Evolutionary conservation across 2,113 vertebrate genomes (phyloP).

Genomic region (Isichthys henryi): DNA sequence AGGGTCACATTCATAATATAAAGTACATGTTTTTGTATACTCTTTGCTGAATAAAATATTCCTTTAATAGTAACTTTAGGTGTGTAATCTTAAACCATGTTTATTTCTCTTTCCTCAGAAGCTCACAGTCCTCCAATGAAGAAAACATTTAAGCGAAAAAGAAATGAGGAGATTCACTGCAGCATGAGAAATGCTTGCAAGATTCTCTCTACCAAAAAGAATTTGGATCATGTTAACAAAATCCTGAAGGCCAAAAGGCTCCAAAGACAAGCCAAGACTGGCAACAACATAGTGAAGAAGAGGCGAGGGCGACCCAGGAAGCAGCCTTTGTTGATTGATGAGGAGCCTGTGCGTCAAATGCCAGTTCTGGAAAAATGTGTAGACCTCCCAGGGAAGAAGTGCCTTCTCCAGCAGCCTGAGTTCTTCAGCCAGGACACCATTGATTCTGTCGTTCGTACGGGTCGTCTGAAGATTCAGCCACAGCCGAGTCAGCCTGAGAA

Average conservation of each 20-base stretch:
- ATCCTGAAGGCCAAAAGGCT: constrained; percentile 97
- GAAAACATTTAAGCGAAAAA: constrained; percentile 77
- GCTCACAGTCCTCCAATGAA: constrained; percentile 41
- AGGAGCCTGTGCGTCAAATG: constrained; percentile 76
- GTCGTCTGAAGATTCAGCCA: constrained; percentile 59
- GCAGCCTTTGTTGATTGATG: constrained; percentile 60
- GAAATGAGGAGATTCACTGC: constrained; percentile 88
- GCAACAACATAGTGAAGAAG: constrained; percentile 96
- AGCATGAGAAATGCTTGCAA: constrained; percentile 89
- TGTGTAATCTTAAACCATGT: not conserved
- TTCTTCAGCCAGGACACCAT: constrained; percentile 81
- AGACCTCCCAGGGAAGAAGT: constrained; percentile 78
- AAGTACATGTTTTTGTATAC: not conserved
- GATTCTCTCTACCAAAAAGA: constrained; percentile 83
- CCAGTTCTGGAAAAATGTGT: constrained; percentile 89
- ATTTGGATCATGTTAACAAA: constrained; percentile 97
- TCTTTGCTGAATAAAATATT: not conserved
- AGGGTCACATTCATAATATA: not conserved
- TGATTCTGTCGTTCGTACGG: constrained; percentile 88
- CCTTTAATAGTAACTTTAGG: not conserved
- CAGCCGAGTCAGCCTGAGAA: constrained; percentile 50
- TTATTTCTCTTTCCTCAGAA: constrained; percentile 1
- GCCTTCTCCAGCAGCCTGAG: constrained; percentile 63
- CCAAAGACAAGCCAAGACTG: constrained; percentile 97
- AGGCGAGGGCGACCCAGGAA: constrained; percentile 85